Evolutionary conservation across 2,797 vertebrate species (phyloP).

Genomic region (Macrochelys suwanniensis): DNA sequence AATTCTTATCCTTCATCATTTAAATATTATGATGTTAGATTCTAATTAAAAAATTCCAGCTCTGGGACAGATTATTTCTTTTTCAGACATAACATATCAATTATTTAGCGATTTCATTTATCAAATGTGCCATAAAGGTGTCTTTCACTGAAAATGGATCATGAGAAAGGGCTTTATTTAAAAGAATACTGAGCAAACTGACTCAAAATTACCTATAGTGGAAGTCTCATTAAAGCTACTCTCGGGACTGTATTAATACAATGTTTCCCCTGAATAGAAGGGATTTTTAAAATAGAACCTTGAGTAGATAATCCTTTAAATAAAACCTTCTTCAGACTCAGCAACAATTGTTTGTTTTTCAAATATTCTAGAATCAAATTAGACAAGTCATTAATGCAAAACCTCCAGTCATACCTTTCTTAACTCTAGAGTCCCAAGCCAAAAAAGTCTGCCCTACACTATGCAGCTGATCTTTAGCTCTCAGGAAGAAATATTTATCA

Average conservation of each 20-base stretch:
- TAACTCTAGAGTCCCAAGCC: not conserved
- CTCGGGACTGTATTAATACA: not conserved
- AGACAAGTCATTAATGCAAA: not conserved
- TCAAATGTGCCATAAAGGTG: not conserved
- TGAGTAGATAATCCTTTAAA: not conserved
- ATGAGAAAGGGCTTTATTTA: not conserved
- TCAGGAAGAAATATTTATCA: not conserved
- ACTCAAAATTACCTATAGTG: not conserved
- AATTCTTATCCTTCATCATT: not conserved
- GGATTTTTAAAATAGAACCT: not conserved
- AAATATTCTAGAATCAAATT: not conserved
- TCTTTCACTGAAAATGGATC: not conserved
- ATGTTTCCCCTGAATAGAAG: not conserved
- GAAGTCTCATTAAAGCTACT: not conserved
- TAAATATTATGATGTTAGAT: not conserved
- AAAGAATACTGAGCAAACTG: not conserved
- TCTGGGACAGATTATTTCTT: not conserved
- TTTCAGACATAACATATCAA: not conserved
- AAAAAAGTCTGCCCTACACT: not conserved
- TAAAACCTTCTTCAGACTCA: not conserved
- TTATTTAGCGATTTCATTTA: not conserved
- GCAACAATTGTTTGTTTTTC: not conserved
- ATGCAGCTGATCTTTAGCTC: not conserved
- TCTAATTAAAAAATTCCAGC: conserved; percentile 17
- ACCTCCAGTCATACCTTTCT: not conserved